phyloP scores from a whole-genome alignment of 2,797 vertebrate species.

The Pseudopleuronectes americanus region DNA sequence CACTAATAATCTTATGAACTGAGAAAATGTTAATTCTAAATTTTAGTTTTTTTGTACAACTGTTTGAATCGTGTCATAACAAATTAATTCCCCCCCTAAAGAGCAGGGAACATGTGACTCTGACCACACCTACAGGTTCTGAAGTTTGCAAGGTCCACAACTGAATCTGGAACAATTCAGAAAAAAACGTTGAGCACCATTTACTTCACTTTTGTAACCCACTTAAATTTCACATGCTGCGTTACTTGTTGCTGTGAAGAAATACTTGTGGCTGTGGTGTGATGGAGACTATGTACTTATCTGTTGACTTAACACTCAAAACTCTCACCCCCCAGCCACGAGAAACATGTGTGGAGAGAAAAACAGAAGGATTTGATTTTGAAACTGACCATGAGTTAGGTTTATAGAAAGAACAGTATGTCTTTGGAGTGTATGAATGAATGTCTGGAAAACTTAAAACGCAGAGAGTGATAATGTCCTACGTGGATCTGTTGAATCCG shows the following conservation, averaged over 20 bases:
- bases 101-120: slow-evolving; percentile 16
- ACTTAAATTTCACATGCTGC: slow-evolving; percentile 45
- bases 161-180: slow-evolving; percentile 15
- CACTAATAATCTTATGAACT: slow-evolving; percentile 31
- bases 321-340: slow-evolving; percentile 7
- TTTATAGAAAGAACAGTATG: slow-evolving; percentile 47
- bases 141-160: slow-evolving; percentile 4
- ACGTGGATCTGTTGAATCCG: slow-evolving; percentile 61
- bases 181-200: slow-evolving; percentile 13
- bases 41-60: slow-evolving; percentile 35
- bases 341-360: slow-evolving; percentile 10
- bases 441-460: slow-evolving; percentile 40
- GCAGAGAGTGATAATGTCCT: slow-evolving; percentile 55
- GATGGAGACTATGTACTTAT: slow-evolving; percentile 32
- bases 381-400: slow-evolving; percentile 18
- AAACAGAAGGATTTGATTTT: slow-evolving; percentile 8
- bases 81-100: slow-evolving; percentile 3
- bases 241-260: slow-evolving; percentile 42
- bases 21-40: slow-evolving; percentile 21
- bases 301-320: slow-evolving; percentile 18
- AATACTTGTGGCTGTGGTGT: slow-evolving; percentile 42
- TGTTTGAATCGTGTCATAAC: slow-evolving; percentile 24
- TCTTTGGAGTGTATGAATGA: slow-evolving; percentile 56
- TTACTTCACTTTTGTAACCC: slow-evolving; percentile 8
- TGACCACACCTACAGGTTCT: slow-evolving; percentile 12